Evolutionary conservation across 2,113 vertebrate species (phyloP).

Genomic region (Syngnathus scovelli): DNA sequence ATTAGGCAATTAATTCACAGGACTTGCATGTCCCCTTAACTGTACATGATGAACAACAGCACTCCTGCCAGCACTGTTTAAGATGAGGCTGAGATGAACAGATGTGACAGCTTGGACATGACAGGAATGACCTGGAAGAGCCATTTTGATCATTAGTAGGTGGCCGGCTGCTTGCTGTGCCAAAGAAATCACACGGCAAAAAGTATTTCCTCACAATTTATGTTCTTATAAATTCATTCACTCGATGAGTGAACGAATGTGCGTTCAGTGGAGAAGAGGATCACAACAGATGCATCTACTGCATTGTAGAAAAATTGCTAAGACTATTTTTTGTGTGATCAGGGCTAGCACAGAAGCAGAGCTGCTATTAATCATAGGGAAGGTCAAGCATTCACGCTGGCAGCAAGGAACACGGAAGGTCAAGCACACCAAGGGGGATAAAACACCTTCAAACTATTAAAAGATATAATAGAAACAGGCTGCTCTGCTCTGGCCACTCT

Average conservation of each 20-base stretch:
- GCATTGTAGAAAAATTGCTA: neutral
- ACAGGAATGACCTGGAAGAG: slow-evolving; percentile 18
- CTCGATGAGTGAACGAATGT: neutral
- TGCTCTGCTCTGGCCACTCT: slow-evolving; percentile 7
- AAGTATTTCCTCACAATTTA: neutral
- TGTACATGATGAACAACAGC: slow-evolving; percentile 42
- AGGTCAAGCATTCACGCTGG: slow-evolving; percentile 40
- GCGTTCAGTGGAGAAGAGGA: slow-evolving; percentile 1
- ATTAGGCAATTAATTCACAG: slow-evolving; percentile 44
- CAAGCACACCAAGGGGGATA: slow-evolving; percentile 26
- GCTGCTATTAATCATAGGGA: slow-evolving; percentile 50
- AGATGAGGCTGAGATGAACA: slow-evolving; percentile 9
- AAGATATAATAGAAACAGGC: slow-evolving; percentile 41
- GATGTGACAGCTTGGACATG: slow-evolving; percentile 33
- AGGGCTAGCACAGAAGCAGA: slow-evolving; percentile 24
- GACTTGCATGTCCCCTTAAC: slow-evolving; percentile 25
- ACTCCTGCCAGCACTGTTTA: slow-evolving; percentile 32
- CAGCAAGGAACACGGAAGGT: slow-evolving; percentile 34
- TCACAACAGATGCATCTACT: slow-evolving; percentile 22
- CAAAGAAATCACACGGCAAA: too few species aligned
- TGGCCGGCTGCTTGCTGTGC: neutral
- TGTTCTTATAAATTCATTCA: too few species aligned
- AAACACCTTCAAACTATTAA: slow-evolving; percentile 31
- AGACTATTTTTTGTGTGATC: neutral
- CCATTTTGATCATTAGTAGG: slow-evolving; percentile 4